These are phyloP conservation scores for Halictus quadricinctus DNA, from an alignment of 2,888 invertebrate genomes.

Conservation along the genomic window DNA sequence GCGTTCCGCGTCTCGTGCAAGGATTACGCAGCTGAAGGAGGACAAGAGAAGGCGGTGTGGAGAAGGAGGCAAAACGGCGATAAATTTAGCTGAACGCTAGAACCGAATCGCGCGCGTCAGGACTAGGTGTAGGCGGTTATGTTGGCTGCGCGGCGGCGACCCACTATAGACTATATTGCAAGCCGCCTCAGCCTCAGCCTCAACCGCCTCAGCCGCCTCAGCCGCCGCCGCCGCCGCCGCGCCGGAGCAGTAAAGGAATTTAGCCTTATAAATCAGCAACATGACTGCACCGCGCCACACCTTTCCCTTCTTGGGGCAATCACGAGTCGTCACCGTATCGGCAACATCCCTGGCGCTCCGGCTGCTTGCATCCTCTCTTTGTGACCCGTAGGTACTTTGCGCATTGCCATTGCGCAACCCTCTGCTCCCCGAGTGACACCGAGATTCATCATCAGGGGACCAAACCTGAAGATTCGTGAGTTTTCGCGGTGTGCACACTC, in stretches of 20 bases:
- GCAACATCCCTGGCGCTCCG: constrained; percentile 77
- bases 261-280: constrained; percentile 82
- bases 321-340: constrained; percentile 82
- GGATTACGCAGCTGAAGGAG: constrained; percentile 53
- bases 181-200: constrained; percentile 36
- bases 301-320: constrained; percentile 83
- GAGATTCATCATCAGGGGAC: neutral
- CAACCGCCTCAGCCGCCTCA: neutral
- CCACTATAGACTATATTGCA: constrained; percentile 66
- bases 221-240: neutral
- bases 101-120: constrained; percentile 70
- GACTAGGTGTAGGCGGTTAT: constrained; percentile 72
- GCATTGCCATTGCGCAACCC: constrained; percentile 32
- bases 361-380: constrained; percentile 32
- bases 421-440: constrained; percentile 7
- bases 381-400: constrained; percentile 10
- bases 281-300: constrained; percentile 81
- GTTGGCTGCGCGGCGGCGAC: constrained; percentile 60
- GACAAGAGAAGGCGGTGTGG: constrained; percentile 33
- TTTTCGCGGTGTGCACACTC: neutral
- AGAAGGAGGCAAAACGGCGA: constrained; percentile 59
- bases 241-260: constrained; percentile 77
- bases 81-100: constrained; percentile 70
- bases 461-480: neutral
- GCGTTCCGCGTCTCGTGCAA: constrained; percentile 17